Evolutionary conservation across 2,113 vertebrate genomes (phyloP).

Genomic region (Cephalopterus ornatus): DNA sequence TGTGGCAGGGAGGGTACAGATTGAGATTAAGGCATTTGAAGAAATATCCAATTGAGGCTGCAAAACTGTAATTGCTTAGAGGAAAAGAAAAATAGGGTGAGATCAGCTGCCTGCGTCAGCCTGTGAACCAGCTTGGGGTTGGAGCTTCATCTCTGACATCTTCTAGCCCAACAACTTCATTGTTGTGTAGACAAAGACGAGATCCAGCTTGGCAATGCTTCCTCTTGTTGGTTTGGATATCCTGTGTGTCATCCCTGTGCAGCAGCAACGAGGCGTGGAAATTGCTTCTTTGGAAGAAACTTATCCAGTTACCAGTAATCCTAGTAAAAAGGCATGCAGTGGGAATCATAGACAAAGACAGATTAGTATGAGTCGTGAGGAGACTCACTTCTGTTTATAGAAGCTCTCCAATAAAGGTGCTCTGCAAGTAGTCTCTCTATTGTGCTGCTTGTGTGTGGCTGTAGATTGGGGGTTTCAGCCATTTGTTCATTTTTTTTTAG

Average conservation of each 20-base stretch:
- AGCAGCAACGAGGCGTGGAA: background rate
- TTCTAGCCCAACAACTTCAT: background rate
- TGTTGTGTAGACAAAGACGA: background rate
- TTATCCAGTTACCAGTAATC: background rate
- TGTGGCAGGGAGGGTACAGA: background rate
- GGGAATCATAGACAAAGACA: background rate
- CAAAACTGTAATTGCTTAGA: background rate
- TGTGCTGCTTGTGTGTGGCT: background rate
- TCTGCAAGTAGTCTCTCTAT: background rate
- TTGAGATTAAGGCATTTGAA: background rate
- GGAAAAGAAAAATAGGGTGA: background rate
- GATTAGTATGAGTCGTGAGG: constrained; percentile 45
- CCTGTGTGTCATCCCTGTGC: constrained; percentile 45
- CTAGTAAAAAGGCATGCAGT: constrained; percentile 9
- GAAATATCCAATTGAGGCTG: background rate
- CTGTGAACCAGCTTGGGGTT: background rate
- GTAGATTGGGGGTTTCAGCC: background rate
- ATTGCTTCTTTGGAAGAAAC: background rate
- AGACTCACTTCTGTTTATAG: background rate
- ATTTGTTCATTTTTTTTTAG: background rate
- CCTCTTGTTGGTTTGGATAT: background rate
- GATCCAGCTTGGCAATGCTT: background rate
- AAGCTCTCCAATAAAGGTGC: background rate
- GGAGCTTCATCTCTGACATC: background rate
- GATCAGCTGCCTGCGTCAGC: background rate